These are phyloP conservation scores for Murina feae DNA, from an alignment of 2,113 vertebrate genomes.

Conservation along the genomic window DNA sequence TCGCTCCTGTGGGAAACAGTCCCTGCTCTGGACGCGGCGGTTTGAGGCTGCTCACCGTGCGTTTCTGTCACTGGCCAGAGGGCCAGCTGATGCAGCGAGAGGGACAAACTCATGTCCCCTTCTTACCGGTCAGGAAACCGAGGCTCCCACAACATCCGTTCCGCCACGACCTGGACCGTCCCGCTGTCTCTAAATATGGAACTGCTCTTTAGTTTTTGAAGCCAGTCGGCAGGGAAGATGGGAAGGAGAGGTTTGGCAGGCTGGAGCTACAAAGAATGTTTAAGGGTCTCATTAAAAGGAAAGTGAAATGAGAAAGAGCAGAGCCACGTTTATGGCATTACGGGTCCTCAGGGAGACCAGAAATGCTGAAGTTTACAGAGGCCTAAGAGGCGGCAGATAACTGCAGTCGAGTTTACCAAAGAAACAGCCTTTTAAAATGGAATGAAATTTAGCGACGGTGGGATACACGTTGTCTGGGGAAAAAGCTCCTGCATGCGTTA, in stretches of 20 bases:
- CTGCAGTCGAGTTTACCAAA: not conserved
- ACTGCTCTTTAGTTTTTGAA: not conserved
- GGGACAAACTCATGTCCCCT: not conserved
- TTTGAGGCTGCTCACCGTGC: not conserved
- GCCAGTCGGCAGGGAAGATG: not conserved
- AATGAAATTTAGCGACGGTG: not conserved
- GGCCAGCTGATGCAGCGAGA: not conserved
- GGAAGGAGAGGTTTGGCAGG: slow-evolving; percentile 38
- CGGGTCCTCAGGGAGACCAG: slow-evolving; percentile 25
- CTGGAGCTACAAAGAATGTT: slow-evolving; percentile 39
- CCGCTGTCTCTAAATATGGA: not conserved
- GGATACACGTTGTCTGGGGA: not conserved
- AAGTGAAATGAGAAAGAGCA: slow-evolving; percentile 61
- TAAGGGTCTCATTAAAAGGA: slow-evolving; percentile 57
- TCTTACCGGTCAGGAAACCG: not conserved
- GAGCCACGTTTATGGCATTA: slow-evolving; percentile 43
- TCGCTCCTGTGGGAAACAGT: not conserved
- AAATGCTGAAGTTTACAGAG: slow-evolving; percentile 54
- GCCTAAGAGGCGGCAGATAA: not conserved
- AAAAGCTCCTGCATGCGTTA: not conserved
- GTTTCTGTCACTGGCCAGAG: not conserved
- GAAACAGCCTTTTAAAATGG: slow-evolving; percentile 9
- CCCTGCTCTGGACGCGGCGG: not conserved
- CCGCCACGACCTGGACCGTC: not conserved
- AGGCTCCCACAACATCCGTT: not conserved